A percentile compares a stretch with the other conserved stretches of the same genome.
These are phyloP conservation scores for Girardinichthys multiradiatus DNA, from an alignment of 2,113 vertebrate species.

Conservation along the genomic window DNA sequence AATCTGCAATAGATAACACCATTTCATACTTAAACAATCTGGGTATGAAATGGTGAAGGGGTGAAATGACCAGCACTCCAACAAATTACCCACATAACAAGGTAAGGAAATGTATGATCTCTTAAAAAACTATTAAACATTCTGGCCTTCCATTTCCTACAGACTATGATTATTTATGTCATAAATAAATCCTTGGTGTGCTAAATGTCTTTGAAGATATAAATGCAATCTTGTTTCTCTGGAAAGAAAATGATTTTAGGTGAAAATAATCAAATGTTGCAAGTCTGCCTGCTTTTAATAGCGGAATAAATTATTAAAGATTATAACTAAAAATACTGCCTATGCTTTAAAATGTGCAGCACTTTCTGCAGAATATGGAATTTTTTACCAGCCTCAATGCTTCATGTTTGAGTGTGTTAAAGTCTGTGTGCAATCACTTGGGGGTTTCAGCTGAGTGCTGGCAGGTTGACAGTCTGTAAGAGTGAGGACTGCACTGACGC, in stretches of 20 bases:
- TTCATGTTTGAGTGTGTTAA: conserved; percentile 30
- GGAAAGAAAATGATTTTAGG: background rate
- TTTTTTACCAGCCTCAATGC: conserved; percentile 5
- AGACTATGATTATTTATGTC: background rate
- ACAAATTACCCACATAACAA: too few relatives aligned
- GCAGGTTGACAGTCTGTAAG: conserved; percentile 57
- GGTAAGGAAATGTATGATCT: background rate
- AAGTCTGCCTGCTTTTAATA: background rate
- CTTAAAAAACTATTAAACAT: background rate
- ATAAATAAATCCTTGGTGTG: background rate
- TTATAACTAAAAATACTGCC: conserved; percentile 2
- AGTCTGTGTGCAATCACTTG: conserved; percentile 49
- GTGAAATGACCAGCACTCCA: background rate
- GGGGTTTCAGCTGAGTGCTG: conserved; percentile 50
- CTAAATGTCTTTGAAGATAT: background rate
- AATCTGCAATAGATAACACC: too few relatives aligned
- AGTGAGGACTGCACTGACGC: conserved; percentile 14
- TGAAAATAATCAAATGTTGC: conserved; percentile 6
- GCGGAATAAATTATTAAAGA: conserved; percentile 6
- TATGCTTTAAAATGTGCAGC: conserved; percentile 8
- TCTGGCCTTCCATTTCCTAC: background rate
- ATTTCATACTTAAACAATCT: background rate
- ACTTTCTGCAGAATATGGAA: background rate
- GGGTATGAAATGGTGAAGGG: background rate
- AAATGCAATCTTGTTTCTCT: conserved; percentile 23